These are phyloP conservation scores for Salmo trutta DNA, from an alignment of 2,797 vertebrate genomes.

Conservation along the genomic window DNA sequence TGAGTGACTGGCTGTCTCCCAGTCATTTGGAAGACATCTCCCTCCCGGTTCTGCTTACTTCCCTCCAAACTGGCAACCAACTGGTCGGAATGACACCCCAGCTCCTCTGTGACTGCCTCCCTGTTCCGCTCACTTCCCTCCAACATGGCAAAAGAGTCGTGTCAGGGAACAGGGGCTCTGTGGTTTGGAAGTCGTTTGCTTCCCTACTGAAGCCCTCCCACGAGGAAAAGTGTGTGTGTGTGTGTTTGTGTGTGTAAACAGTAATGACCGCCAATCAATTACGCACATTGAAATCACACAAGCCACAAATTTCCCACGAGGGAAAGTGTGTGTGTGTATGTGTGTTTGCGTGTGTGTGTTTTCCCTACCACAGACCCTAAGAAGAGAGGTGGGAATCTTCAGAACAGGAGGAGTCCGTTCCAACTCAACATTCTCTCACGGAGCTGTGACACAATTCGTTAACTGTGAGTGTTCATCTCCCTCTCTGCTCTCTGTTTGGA, in stretches of 20 bases:
- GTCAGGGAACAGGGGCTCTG: conserved; percentile 28
- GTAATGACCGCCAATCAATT: background rate
- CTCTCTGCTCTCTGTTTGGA: background rate
- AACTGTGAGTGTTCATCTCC: background rate
- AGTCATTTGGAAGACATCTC: background rate
- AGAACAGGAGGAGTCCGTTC: background rate
- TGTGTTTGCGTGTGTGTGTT: background rate
- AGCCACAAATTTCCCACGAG: no score
- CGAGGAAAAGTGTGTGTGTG: background rate
- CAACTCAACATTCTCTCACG: conserved; percentile 7
- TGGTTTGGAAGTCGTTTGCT: conserved; percentile 26
- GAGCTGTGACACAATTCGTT: conserved; percentile 15
- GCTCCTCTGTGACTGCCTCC: background rate
- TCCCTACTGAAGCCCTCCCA: conserved; percentile 30
- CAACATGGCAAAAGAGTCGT: conserved; percentile 11
- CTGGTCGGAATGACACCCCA: background rate
- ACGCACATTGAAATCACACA: no score
- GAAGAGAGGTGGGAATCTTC: background rate
- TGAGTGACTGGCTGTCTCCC: background rate
- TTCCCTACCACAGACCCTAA: background rate
- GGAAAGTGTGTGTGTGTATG: background rate
- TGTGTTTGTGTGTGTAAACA: background rate
- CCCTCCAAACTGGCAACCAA: conserved; percentile 5
- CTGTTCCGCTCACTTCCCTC: background rate
- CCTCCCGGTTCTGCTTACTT: background rate